Evolutionary conservation across 2,797 vertebrate species (phyloP).

Genomic region (Parauchenoglanis ngamensis): DNA sequence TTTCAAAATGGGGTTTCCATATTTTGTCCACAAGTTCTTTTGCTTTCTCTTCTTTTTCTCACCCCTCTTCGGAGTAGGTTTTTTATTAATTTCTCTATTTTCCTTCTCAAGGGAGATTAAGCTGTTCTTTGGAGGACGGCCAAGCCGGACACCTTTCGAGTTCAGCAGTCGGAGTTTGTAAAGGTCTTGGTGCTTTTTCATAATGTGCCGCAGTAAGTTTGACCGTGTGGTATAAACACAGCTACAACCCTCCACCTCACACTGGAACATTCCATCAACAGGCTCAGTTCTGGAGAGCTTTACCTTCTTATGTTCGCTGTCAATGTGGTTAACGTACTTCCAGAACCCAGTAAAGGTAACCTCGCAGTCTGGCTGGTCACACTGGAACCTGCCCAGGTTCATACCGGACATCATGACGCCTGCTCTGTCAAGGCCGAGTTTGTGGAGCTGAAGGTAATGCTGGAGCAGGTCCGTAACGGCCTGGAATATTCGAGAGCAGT

Average conservation of each 20-base stretch:
- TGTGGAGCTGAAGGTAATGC: slow-evolving; percentile 92
- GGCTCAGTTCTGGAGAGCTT: slow-evolving; percentile 69
- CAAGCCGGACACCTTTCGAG: slow-evolving; percentile 78
- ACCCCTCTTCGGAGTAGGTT: slow-evolving; percentile 71
- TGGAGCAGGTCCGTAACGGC: slow-evolving; percentile 87
- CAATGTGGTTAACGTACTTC: slow-evolving; percentile 87
- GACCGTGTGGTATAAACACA: slow-evolving; percentile 94
- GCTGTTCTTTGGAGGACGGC: slow-evolving; percentile 68
- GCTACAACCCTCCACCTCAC: slow-evolving; percentile 91
- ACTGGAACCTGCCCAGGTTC: slow-evolving; percentile 83
- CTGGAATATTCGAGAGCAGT: slow-evolving; percentile 94
- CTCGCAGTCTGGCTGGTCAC: slow-evolving; percentile 86
- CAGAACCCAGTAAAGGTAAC: slow-evolving; percentile 82
- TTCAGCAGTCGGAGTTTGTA: slow-evolving; percentile 86
- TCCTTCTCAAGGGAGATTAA: slow-evolving; percentile 81
- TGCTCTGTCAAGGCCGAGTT: slow-evolving; percentile 84
- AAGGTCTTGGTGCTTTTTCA: slow-evolving; percentile 93
- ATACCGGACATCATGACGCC: slow-evolving; percentile 77
- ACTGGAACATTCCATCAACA: slow-evolving; percentile 83
- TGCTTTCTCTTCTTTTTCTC: slow-evolving; percentile 67
- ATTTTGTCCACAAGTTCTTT: slow-evolving; percentile 78
- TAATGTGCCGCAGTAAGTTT: slow-evolving; percentile 90
- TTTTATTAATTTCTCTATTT: slow-evolving; percentile 78
- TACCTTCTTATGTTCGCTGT: slow-evolving; percentile 82
- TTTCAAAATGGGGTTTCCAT: slow-evolving; percentile 88